Evolutionary conservation across 1,140 invertebrate genomes (phyloP).

Genomic region (Mesaphorura yosii): DNA sequence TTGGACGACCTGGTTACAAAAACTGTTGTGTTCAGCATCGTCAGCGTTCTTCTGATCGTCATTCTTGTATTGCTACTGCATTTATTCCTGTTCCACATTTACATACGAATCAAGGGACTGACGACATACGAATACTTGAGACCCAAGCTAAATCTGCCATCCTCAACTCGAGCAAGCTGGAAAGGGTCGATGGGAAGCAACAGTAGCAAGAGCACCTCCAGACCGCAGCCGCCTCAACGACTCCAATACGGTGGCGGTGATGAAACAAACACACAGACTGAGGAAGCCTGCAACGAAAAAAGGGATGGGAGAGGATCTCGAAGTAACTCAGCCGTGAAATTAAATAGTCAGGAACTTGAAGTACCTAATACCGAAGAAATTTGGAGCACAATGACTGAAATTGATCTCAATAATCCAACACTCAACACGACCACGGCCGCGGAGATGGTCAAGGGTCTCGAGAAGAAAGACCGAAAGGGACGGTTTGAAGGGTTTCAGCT

Average conservation of each 20-base stretch:
- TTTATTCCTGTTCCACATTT: slow-evolving; percentile 78
- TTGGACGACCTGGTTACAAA: too few species aligned
- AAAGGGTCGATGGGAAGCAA: neutral
- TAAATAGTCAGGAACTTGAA: neutral
- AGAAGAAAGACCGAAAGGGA: too few species aligned
- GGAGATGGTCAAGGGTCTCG: too few species aligned
- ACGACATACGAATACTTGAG: slow-evolving; percentile 74
- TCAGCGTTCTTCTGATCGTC: slow-evolving; percentile 57
- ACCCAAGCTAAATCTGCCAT: slow-evolving; percentile 8
- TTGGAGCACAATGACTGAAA: slow-evolving; percentile 31
- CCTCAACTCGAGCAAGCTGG: neutral
- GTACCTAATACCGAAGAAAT: slow-evolving; percentile 19
- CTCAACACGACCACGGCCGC: too few species aligned
- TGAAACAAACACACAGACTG: neutral
- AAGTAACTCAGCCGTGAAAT: too few species aligned
- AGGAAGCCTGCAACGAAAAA: neutral
- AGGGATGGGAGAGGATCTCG: neutral
- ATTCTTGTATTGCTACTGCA: slow-evolving; percentile 69
- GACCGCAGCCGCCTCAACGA: neutral
- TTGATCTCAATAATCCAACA: slow-evolving; percentile 30
- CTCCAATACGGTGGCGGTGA: neutral
- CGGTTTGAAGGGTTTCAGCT: too few species aligned
- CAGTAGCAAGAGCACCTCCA: neutral
- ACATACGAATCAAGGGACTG: slow-evolving; percentile 67
- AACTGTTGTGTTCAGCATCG: slow-evolving; percentile 46